phyloP scores from a whole-genome alignment of 2,797 vertebrate species.

The Merluccius polli region DNA sequence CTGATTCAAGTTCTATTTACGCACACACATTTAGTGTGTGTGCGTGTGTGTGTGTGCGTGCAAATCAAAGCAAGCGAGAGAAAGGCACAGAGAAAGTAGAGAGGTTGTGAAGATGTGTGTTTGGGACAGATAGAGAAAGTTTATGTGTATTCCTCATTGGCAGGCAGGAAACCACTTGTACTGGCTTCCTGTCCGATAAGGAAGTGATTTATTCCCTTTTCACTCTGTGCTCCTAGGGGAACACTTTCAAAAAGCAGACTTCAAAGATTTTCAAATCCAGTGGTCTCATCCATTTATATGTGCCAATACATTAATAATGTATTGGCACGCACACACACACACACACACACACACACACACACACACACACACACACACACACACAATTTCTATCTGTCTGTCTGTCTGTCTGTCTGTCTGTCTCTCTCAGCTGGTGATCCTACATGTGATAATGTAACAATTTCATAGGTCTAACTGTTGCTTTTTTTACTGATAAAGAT shows the following conservation, averaged over 20 bases:
- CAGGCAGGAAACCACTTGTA: constrained; percentile 5
- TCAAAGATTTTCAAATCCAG: constrained; percentile 5
- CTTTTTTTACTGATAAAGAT: too few species aligned
- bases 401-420: neutral
- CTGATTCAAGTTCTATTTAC: neutral
- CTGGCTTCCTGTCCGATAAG: constrained; percentile 17
- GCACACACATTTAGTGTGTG: neutral
- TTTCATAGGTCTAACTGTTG: neutral
- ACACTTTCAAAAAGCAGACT: neutral
- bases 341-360: neutral
- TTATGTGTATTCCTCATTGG: neutral
- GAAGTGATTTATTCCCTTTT: constrained; percentile 10
- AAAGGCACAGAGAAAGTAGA: neutral
- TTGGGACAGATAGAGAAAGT: neutral
- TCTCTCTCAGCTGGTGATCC: neutral
- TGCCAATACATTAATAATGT: neutral
- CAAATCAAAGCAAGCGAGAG: neutral
- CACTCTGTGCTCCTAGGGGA: neutral
- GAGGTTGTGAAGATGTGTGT: neutral
- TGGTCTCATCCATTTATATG: neutral
- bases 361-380: neutral
- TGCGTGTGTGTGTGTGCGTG: neutral
- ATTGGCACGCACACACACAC: neutral
- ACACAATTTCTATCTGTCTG: neutral
- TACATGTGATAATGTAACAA: neutral